Evolutionary conservation across 2,113 vertebrate genomes (phyloP).

Genomic region (Felis catus): F.catus_Fca126_mat1.0 CM031412.1:167389001-167389500

Average conservation of each 20-base stretch:
- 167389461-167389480: background rate
- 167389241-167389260: background rate
- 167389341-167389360: constrained; percentile 51
- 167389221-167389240: constrained; percentile 47
- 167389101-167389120: constrained; percentile 10
- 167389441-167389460: constrained; percentile 8
- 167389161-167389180: constrained; percentile 28
- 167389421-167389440: background rate
- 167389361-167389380: constrained; percentile 10
- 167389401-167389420: constrained; percentile 42
- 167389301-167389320: constrained; percentile 50
- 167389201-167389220: background rate
- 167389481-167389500: background rate
- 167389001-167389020: background rate
- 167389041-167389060: background rate
- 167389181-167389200: constrained; percentile 18
- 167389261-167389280: constrained; percentile 34
- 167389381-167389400: constrained; percentile 51
- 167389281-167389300: constrained; percentile 40
- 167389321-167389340: constrained; percentile 1
- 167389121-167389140: background rate
- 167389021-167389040: fast-evolving
- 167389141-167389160: constrained; percentile 16
- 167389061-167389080: background rate
- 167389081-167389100: background rate